phyloP scores from a whole-genome alignment of 2,888 invertebrate genomes.

The Thelaira solivaga region DNA sequence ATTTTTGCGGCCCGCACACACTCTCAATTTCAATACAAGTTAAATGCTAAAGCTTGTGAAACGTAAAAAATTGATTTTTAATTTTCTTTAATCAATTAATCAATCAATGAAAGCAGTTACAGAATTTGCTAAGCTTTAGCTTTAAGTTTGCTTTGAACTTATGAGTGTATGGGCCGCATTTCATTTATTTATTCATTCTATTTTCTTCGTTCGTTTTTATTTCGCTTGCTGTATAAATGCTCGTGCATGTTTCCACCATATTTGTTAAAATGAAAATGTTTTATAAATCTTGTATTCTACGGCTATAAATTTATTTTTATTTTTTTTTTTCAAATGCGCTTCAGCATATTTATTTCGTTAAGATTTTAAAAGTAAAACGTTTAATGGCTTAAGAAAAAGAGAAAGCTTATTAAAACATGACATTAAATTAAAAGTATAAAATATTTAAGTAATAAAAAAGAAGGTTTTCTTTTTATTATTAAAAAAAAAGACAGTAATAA shows the following conservation, averaged over 20 bases:
- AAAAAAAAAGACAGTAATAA: neutral
- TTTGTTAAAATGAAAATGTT: constrained; percentile 24
- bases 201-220: too few relatives aligned
- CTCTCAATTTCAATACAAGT: too few relatives aligned
- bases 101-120: too few relatives aligned
- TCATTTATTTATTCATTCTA: constrained; percentile 1
- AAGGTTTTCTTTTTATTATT: neutral
- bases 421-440: neutral
- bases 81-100: too few relatives aligned
- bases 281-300: neutral
- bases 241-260: constrained; percentile 1
- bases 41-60: too few relatives aligned
- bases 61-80: too few relatives aligned
- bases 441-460: too few relatives aligned
- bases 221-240: neutral
- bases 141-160: too few relatives aligned
- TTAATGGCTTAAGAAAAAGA: constrained; percentile 2
- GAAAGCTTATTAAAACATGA: neutral
- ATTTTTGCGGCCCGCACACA: too few relatives aligned
- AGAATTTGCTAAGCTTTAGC: too few relatives aligned
- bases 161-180: too few relatives aligned
- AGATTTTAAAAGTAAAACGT: constrained; percentile 40
- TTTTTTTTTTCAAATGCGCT: neutral
- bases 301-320: constrained; percentile 38
- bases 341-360: constrained; percentile 22